Evolutionary conservation across 2,113 vertebrate genomes (phyloP).

Genomic region (Microcebus ravelobensis): DNA sequence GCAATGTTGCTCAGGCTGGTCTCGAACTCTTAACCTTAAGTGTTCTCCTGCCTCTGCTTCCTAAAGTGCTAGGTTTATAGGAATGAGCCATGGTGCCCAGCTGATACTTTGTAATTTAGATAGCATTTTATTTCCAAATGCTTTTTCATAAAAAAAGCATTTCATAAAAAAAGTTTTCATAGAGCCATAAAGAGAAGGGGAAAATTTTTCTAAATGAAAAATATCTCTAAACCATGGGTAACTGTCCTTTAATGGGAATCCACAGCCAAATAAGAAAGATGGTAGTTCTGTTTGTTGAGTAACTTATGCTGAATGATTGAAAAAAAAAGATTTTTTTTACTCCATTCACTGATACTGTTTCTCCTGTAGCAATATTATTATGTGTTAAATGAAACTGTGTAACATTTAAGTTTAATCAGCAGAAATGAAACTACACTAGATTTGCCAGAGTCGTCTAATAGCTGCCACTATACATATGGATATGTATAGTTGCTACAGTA

Average conservation of each 20-base stretch:
- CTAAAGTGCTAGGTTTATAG: too few relatives aligned
- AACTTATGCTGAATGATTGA: background rate
- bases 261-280: background rate
- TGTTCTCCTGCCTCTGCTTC: too few relatives aligned
- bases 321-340: background rate
- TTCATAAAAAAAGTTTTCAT: background rate
- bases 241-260: background rate
- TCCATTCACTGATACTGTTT: background rate
- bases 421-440: background rate
- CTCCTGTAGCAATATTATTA: background rate
- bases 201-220: background rate
- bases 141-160: background rate
- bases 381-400: background rate
- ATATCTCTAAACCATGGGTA: background rate
- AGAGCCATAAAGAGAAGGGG: background rate
- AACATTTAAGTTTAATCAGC: background rate
- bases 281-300: background rate
- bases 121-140: slow-evolving; percentile 26
- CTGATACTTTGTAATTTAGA: background rate
- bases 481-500: background rate
- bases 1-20: too few relatives aligned
- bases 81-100: too few relatives aligned
- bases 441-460: background rate
- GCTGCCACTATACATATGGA: background rate
- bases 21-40: too few relatives aligned